Evolutionary conservation across 2,797 vertebrate species (phyloP), one percentile per base, ranked within the genome.

Genomic region (Gymnocypris eckloni): DNA sequence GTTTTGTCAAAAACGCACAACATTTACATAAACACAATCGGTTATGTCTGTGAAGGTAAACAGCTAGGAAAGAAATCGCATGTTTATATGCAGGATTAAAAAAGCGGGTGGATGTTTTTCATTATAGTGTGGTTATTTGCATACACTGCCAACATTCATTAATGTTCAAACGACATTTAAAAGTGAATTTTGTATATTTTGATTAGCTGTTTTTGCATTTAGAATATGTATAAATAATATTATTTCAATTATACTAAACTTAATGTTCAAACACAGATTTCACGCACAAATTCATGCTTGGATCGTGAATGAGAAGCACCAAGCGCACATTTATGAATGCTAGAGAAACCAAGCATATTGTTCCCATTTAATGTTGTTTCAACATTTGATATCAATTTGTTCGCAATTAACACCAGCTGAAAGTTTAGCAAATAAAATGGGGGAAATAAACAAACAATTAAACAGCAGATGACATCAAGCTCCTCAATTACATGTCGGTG

Each of bases 401-500:
- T 79, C 72, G 79, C 81, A 83, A 88, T 87, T 89, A 81, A 72
- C 80, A 80, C 75, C 79, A 59, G 54, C 83, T 82, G 79, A 87
- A 82, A 61, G 69, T 86, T 82, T 75, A 6, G 81, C 76, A 48
- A 50, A 88, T 88, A 82, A 77, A 71, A 73, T 20, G 50, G 48
- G 50, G 61, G 45, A 80, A 86, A 72, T 37, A 75, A 88, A 87
- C 45, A 75, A 88, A 87, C 75, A 87, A 56, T 85, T 78, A 91
- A 89, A 90, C 85, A 86, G 81, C 69, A 83, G 64, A 52, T 87
- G 79, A 90, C 67, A 88, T 88, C 48, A 33, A 70, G 82, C 43
- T 59, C 64, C 85, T 66, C 64, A 84, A 76, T 92, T 88, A 81
- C 70, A 83, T 87, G 87, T 88, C 86, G 90, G 84, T 91, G 92